A percentile compares a stretch with the other conserved stretches of the same genome.
phyloP scores from a whole-genome alignment of 92 coral and sea anemone genomes.

The Epizoanthus illoricatus region DNA sequence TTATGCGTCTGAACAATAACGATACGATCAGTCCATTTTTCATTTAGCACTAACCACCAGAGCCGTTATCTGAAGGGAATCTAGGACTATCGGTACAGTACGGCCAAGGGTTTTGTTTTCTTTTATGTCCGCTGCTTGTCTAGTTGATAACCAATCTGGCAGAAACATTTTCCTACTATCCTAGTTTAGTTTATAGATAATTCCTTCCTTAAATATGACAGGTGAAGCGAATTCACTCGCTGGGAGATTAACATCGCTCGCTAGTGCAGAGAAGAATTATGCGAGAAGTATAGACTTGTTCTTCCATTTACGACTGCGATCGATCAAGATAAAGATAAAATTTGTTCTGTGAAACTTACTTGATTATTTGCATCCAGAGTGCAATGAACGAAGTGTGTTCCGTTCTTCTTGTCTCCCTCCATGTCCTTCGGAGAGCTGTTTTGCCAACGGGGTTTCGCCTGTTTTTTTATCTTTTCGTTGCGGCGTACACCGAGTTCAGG shows the following conservation, averaged over 20 bases:
- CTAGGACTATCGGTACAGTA: slow-evolving; percentile 14
- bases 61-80: slow-evolving; percentile 16
- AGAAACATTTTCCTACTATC: slow-evolving; percentile 2
- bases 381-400: neutral
- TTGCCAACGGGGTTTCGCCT: neutral
- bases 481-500: too few species aligned
- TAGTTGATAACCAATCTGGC: slow-evolving; percentile 14
- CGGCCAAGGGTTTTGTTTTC: slow-evolving; percentile 8
- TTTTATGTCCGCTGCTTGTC: slow-evolving; percentile 4
- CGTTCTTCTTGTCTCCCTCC: neutral
- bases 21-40: slow-evolving; percentile 14
- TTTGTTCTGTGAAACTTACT: slow-evolving; percentile 14
- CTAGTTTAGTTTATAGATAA: neutral
- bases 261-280: neutral
- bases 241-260: too few species aligned
- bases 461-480: neutral
- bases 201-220: neutral
- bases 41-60: slow-evolving; percentile 10
- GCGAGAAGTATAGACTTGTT: neutral
- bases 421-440: neutral
- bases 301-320: slow-evolving; percentile 11
- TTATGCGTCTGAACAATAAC: neutral
- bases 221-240: slow-evolving; percentile 16
- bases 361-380: slow-evolving; percentile 6
- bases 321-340: slow-evolving; percentile 13